Conservation (phyloP, 2,888 invertebrate species). For the Philereme vetulata region DNA sequence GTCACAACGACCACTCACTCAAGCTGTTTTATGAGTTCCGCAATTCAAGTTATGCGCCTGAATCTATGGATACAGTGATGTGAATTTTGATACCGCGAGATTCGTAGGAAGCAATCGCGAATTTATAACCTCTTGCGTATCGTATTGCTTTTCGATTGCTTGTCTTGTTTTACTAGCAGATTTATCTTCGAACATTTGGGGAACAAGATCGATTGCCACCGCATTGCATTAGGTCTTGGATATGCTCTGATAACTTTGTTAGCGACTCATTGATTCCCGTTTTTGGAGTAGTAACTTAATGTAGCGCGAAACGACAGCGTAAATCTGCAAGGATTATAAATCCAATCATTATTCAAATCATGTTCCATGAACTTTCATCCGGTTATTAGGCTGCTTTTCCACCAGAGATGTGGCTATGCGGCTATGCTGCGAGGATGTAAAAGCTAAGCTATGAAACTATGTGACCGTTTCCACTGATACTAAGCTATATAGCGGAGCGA, state of each 20-base stretch:
- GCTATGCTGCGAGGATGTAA: too few species aligned
- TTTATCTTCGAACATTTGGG: slow-evolving; percentile 35
- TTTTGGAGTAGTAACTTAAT: slow-evolving; percentile 10
- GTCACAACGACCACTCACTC: slow-evolving; percentile 49
- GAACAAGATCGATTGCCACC: slow-evolving; percentile 32
- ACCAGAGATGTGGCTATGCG: too few species aligned
- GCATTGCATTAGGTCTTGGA: slow-evolving; percentile 36
- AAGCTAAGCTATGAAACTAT: too few species aligned
- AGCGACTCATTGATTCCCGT: slow-evolving; percentile 24
- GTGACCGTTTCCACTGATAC: too few species aligned
- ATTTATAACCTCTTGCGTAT: slow-evolving; percentile 56
- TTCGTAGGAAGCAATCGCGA: slow-evolving; percentile 54
- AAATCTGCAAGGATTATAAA: background rate
- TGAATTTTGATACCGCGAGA: slow-evolving; percentile 48
- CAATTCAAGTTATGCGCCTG: slow-evolving; percentile 54
- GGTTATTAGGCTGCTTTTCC: too few species aligned
- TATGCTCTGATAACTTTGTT: slow-evolving; percentile 34
- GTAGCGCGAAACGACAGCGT: background rate
- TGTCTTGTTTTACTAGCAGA: slow-evolving; percentile 47
- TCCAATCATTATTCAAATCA: too few species aligned
- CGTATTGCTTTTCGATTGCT: slow-evolving; percentile 56
- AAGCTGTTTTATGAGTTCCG: slow-evolving; percentile 55
- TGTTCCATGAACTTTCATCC: too few species aligned
- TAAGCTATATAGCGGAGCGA: too few species aligned
- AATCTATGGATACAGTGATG: slow-evolving; percentile 46